Evolutionary conservation across 1,140 invertebrate genomes (phyloP).

Genomic region (Psix sp.): DNA sequence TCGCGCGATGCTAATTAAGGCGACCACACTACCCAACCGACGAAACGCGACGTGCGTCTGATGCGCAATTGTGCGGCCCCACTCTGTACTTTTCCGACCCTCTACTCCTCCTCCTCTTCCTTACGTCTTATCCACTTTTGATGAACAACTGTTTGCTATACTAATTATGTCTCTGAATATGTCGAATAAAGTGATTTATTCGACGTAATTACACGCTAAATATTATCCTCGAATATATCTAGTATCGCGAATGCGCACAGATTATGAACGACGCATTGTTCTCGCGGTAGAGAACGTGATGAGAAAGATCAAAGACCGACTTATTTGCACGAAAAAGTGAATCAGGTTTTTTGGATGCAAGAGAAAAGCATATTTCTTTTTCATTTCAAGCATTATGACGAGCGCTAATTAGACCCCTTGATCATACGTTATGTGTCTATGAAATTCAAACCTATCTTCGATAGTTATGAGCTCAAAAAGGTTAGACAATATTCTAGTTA

Average conservation of each 20-base stretch:
- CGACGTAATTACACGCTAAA: slow-evolving; percentile 48
- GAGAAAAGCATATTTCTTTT: neutral
- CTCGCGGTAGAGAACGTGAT: slow-evolving; percentile 16
- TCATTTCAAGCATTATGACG: neutral
- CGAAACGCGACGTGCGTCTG: slow-evolving; percentile 37
- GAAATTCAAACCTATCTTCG: no score
- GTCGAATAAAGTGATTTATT: slow-evolving; percentile 53
- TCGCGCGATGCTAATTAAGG: slow-evolving; percentile 52
- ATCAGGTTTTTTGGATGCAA: neutral
- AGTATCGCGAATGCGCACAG: slow-evolving; percentile 27
- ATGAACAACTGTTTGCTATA: slow-evolving; percentile 40
- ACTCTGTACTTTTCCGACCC: no score
- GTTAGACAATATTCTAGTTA: no score
- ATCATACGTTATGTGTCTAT: no score
- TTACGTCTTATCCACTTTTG: slow-evolving; percentile 18
- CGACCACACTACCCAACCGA: slow-evolving; percentile 27
- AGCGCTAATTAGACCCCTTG: no score
- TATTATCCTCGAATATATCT: slow-evolving; percentile 41
- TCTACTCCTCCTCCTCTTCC: neutral
- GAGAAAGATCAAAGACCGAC: slow-evolving; percentile 35
- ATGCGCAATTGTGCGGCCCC: slow-evolving; percentile 31
- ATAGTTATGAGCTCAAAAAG: no score
- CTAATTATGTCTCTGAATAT: slow-evolving; percentile 45
- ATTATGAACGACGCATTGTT: slow-evolving; percentile 43
- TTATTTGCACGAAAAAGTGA: slow-evolving; percentile 7